Percentiles rank a stretch among this genome's conserved stretches.
phyloP scores from a whole-genome alignment of 53 echinoderm and acorn worm species.

The Echinarachnius parma region DNA sequence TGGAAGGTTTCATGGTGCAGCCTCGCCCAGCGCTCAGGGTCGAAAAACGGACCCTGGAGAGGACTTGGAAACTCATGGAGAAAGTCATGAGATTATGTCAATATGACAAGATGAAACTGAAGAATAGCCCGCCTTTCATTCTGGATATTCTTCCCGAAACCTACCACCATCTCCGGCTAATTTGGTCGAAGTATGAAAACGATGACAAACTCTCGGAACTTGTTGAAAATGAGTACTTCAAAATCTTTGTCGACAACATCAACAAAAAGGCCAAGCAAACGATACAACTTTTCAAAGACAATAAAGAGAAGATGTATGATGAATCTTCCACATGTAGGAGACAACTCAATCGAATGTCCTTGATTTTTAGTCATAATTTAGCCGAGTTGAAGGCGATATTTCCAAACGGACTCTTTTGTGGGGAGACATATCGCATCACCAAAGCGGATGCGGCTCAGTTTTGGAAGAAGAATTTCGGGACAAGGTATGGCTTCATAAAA shows the following conservation, averaged over 20 bases:
- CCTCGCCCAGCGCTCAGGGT: constrained; percentile 76
- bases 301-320: constrained; percentile 98
- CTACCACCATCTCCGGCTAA: constrained; percentile 87
- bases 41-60: constrained; percentile 88
- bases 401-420: constrained; percentile 80
- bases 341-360: constrained; percentile 81
- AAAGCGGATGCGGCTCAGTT: constrained; percentile 92
- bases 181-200: constrained; percentile 91
- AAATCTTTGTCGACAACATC: constrained; percentile 97
- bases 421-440: constrained; percentile 86
- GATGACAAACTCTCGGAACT: constrained; percentile 80
- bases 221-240: constrained; percentile 93
- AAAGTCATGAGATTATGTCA: constrained; percentile 94
- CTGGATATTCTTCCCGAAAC: constrained; percentile 97
- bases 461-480: constrained; percentile 96
- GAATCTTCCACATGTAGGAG: constrained; percentile 76
- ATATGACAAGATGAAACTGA: constrained; percentile 92
- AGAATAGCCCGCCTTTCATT: constrained; percentile 99
- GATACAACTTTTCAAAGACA: constrained; percentile 86
- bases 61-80: constrained; percentile 99
- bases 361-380: constrained; percentile 96
- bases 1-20: constrained; percentile 81
- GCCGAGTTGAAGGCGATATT: constrained; percentile 93
- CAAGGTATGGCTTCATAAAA: constrained; percentile 62
- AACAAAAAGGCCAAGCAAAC: constrained; percentile 97